Evolutionary conservation across 1,140 invertebrate genomes (phyloP).

Genomic region (Sycobia sp.): DNA sequence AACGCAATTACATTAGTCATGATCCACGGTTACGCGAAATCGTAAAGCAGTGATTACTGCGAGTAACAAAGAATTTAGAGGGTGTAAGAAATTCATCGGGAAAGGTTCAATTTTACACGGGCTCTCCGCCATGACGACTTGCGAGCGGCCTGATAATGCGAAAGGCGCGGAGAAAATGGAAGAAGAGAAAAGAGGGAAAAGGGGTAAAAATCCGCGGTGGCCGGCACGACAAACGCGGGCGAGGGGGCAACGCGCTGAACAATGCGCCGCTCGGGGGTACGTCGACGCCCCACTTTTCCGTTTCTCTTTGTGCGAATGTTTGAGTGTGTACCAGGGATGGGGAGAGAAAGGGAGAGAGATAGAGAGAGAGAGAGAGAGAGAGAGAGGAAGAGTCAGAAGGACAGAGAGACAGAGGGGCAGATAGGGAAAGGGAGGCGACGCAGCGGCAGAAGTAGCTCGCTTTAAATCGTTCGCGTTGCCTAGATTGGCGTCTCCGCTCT

Average conservation of each 20-base stretch:
- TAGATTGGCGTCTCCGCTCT: neutral
- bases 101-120: conserved; percentile 14
- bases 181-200: conserved; percentile 2
- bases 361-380: neutral
- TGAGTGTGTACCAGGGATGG: too few species aligned
- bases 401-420: too few species aligned
- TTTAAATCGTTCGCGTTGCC: conserved; percentile 13
- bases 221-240: neutral
- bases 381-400: too few species aligned
- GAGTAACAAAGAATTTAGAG: too few species aligned
- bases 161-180: too few species aligned
- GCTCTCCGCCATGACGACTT: neutral
- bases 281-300: neutral
- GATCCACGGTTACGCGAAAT: too few species aligned
- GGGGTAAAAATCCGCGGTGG: conserved; percentile 3
- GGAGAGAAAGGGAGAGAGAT: too few species aligned
- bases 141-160: conserved; percentile 6
- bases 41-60: too few species aligned
- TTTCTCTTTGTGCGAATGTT: neutral
- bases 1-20: too few species aligned
- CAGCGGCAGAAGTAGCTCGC: neutral
- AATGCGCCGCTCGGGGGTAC: conserved; percentile 7
- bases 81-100: too few species aligned
- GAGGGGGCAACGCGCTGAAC: neutral
- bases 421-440: neutral